Conservation (phyloP, 2,797 vertebrate species). For the Microtus agrestis region DNA sequence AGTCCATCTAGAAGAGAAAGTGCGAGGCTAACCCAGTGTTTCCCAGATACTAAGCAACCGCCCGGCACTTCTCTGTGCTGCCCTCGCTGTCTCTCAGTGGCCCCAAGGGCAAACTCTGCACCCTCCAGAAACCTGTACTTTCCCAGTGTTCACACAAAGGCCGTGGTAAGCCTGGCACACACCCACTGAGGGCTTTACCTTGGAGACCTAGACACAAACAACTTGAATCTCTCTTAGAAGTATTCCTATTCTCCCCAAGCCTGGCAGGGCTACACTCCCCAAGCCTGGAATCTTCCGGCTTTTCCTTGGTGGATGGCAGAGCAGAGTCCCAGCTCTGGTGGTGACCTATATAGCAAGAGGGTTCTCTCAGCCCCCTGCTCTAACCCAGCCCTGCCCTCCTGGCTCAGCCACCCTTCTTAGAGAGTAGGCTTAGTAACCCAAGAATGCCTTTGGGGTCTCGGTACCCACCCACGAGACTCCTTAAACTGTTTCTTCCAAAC, state of each 20-base stretch:
- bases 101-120: background rate
- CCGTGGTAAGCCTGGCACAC: background rate
- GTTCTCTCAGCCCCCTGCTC: background rate
- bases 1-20: background rate
- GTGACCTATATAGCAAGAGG: background rate
- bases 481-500: conserved; percentile 71
- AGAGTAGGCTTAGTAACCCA: conserved; percentile 38
- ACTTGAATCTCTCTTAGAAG: background rate
- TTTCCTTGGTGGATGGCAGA: background rate
- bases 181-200: background rate
- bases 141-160: background rate
- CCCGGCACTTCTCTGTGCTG: background rate
- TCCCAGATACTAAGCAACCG: background rate
- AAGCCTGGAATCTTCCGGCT: background rate
- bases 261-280: background rate
- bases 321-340: background rate
- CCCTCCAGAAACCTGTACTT: background rate
- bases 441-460: conserved; percentile 56
- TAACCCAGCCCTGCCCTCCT: background rate
- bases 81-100: background rate
- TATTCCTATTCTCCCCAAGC: background rate
- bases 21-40: background rate
- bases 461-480: conserved; percentile 32
- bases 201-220: conserved; percentile 51
- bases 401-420: background rate